Conservation (phyloP, 2,113 vertebrate species). For the Pelecanoides urinatrix region DNA sequence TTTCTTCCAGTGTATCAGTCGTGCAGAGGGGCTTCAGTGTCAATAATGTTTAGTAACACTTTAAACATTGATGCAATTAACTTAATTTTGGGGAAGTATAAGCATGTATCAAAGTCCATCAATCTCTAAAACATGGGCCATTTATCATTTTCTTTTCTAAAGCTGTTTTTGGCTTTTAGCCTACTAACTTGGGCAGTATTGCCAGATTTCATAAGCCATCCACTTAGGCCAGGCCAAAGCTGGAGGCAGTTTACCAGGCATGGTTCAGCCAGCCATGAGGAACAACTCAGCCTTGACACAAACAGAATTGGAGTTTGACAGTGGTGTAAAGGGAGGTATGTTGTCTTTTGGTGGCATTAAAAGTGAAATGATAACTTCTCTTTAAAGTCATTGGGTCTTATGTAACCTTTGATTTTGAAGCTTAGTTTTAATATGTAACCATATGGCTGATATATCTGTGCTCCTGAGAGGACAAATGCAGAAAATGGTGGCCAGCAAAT, state of each 20-base stretch:
- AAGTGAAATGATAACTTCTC: neutral
- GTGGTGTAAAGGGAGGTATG: neutral
- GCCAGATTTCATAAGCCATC: neutral
- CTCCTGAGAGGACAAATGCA: neutral
- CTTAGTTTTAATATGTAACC: neutral
- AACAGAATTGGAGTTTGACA: neutral
- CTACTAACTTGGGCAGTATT: neutral
- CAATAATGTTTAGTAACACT: neutral
- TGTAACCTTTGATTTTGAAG: neutral
- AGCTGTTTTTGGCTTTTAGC: neutral
- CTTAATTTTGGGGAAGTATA: neutral
- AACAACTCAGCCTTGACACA: neutral
- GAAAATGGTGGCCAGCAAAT: neutral
- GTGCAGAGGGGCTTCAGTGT: neutral
- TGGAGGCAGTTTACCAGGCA: neutral
- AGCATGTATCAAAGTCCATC: neutral
- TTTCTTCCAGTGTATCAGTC: neutral
- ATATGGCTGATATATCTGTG: neutral
- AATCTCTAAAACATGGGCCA: accelerated
- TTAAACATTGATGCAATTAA: neutral
- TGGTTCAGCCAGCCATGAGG: neutral
- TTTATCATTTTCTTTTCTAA: neutral
- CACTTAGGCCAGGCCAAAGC: neutral
- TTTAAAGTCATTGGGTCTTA: neutral
- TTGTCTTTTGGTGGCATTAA: neutral